Evolutionary conservation across 2,113 vertebrate genomes (phyloP).

Genomic region (Macaca nemestrina): DNA sequence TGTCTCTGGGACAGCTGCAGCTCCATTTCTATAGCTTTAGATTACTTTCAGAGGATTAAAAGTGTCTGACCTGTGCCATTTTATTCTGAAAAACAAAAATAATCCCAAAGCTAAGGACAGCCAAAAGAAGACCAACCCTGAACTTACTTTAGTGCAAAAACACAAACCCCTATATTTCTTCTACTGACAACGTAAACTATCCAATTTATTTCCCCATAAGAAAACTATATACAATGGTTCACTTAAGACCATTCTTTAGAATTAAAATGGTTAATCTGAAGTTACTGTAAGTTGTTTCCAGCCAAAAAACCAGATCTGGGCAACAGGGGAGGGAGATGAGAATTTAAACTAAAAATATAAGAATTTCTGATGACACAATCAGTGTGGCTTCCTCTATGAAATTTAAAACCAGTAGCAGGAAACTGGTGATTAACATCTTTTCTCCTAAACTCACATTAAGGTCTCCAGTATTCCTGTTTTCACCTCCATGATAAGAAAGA

Average conservation of each 20-base stretch:
- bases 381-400: background rate
- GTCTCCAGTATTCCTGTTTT: background rate
- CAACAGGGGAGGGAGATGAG: background rate
- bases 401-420: background rate
- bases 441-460: background rate
- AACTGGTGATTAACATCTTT: background rate
- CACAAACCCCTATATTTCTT: background rate
- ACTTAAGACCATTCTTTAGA: background rate
- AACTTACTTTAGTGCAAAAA: background rate
- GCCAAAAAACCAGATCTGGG: background rate
- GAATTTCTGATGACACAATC: background rate
- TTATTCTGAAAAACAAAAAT: background rate
- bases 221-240: background rate
- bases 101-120: background rate
- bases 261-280: background rate
- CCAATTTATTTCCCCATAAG: too few relatives aligned
- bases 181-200: background rate
- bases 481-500: background rate
- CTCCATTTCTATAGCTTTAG: background rate
- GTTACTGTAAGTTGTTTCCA: background rate
- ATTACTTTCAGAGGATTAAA: background rate
- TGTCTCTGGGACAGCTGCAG: background rate
- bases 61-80: background rate
- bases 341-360: constrained; percentile 31
- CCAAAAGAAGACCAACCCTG: background rate